Base-by-base conservation (phyloP, 2,797 vertebrate species). In the Rhadinocentrus ornatus region DNA sequence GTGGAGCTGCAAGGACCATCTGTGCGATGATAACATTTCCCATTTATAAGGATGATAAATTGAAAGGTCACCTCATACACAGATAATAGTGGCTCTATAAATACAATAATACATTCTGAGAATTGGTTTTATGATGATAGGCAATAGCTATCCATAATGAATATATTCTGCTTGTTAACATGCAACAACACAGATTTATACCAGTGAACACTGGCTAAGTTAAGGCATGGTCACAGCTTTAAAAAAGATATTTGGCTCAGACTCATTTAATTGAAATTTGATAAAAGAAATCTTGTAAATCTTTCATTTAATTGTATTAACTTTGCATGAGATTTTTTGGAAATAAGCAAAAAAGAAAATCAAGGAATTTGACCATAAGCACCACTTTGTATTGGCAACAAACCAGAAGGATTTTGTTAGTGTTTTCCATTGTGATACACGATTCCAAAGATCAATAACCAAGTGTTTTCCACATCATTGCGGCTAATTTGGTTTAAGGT, bases 1-100 rank as follows among this genome's bases (percentile, higher is more conserved):
- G 63, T 65, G 57, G 64, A 70, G 77, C 46, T 62, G 61, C 73
- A 63, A 59, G 56, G 71, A 71, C 78, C 75, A 78, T 87, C 69
- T 74, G 59, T 39, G 32, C 44, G 53, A 73, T 1, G 0, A 58
- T 32, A 39, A 16, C 57, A 67, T 77, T 69, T 63, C 4, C 31
- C 61, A 65, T 75, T 22, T 75, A 35, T 61, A 37, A 53, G 50
- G 31, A 75, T 13, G 11, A 66, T n/a, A 46, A 9, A 62, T 46
- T 60, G 62, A 59, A 55, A 60, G 59, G 50, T 71, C 48, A 65
- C 39, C 48, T 50, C 24, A 68, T 35, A 52, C 6, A 20, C 37
- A 20, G 54, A n/a, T 13, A 55, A 62, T 16, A 54, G 20, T 62
- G 29, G 37, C 15, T n/a, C 26, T 32, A 48, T 5, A 12, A 41